Conservation (phyloP, 2,888 invertebrate genomes). For the Stictocephala bisonia region DNA sequence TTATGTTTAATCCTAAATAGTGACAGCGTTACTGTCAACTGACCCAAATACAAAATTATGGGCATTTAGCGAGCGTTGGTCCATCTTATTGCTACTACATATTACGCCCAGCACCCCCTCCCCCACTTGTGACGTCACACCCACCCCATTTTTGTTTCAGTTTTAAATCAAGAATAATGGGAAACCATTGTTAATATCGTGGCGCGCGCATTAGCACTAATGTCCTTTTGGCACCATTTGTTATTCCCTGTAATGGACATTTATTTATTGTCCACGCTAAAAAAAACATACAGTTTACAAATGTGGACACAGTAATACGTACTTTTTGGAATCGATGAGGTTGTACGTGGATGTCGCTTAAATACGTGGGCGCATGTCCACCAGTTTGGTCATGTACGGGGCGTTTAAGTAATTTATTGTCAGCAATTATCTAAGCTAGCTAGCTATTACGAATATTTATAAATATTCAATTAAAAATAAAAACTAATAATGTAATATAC, state of each 20-base stretch:
- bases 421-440: too few relatives aligned
- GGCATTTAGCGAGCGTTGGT: not conserved
- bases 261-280: conserved; percentile 31
- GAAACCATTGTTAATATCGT: conserved; percentile 41
- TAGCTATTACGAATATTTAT: too few relatives aligned
- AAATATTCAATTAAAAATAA: too few relatives aligned
- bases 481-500: too few relatives aligned
- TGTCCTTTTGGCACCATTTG: conserved; percentile 41
- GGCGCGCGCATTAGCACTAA: conserved; percentile 38
- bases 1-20: too few relatives aligned
- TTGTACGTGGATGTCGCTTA: too few relatives aligned
- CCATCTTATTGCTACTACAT: not conserved
- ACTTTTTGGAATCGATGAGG: conserved; percentile 8
- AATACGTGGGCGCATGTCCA: too few relatives aligned
- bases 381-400: too few relatives aligned
- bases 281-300: conserved; percentile 39
- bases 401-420: too few relatives aligned
- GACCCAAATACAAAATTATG: not conserved
- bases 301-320: conserved; percentile 17
- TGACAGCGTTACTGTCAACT: too few relatives aligned
- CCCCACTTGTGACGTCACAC: conserved; percentile 12
- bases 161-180: conserved; percentile 43
- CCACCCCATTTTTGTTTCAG: conserved; percentile 38
- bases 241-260: conserved; percentile 41
- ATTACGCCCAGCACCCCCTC: not conserved